Percentiles rank a stretch among this genome's conserved stretches.
These are phyloP conservation scores for Dipodomys spectabilis DNA, from an alignment of 2,113 vertebrate species.

Conservation along the genomic window DNA sequence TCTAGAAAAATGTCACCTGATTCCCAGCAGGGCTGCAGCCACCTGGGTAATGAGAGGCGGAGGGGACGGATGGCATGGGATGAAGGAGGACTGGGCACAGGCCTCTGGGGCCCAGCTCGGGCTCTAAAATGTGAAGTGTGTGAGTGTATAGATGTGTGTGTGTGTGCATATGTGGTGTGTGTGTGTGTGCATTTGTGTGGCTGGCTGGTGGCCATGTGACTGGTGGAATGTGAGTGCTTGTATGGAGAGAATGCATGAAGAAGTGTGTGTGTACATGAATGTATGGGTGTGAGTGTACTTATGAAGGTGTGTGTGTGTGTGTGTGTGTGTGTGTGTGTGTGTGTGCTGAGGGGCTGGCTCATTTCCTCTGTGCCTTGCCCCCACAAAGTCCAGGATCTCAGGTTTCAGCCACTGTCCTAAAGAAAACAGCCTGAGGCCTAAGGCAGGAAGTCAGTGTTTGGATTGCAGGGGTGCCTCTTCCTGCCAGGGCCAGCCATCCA, in stretches of 20 bases:
- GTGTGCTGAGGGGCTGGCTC: slow-evolving; percentile 60
- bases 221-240: background rate
- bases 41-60: fast-evolving
- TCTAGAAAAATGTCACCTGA: background rate
- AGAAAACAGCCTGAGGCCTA: slow-evolving; percentile 83
- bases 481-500: background rate
- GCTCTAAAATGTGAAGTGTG: background rate
- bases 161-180: background rate
- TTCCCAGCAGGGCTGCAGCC: background rate
- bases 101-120: background rate
- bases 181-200: background rate
- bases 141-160: background rate
- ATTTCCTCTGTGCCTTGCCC: slow-evolving; percentile 70
- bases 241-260: background rate
- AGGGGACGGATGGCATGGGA: background rate
- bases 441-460: slow-evolving; percentile 91
- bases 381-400: slow-evolving; percentile 77
- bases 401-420: slow-evolving; percentile 84
- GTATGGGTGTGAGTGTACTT: background rate
- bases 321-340: background rate
- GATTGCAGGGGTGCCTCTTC: slow-evolving; percentile 89
- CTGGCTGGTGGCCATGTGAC: background rate
- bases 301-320: no score
- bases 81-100: fast-evolving
- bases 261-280: background rate